Evolutionary conservation across 2,888 invertebrate species (phyloP).

Genomic region (Acleris laterana): DNA sequence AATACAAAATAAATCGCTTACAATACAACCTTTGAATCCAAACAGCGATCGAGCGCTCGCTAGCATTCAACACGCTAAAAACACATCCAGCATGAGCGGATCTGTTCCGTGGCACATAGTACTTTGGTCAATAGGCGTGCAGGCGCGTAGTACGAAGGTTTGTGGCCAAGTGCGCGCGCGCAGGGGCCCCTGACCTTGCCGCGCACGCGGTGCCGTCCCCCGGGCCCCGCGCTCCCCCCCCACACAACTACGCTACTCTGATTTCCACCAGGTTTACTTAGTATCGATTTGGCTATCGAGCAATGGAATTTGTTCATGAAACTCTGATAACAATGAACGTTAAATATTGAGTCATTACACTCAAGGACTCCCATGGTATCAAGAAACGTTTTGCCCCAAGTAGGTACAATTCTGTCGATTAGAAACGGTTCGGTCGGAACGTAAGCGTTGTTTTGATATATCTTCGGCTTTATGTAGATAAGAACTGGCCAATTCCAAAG

Average conservation of each 20-base stretch:
- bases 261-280: constrained; percentile 52
- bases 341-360: constrained; percentile 28
- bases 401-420: constrained; percentile 7
- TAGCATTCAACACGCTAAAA: constrained; percentile 18
- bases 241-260: constrained; percentile 47
- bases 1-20: constrained; percentile 9
- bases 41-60: neutral
- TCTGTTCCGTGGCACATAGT: constrained; percentile 30
- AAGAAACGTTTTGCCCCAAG: constrained; percentile 7
- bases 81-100: constrained; percentile 22
- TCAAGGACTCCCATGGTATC: constrained; percentile 20
- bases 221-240: constrained; percentile 38
- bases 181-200: constrained; percentile 76
- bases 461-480: neutral
- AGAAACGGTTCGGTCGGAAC: constrained; percentile 5
- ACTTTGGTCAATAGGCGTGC: constrained; percentile 56
- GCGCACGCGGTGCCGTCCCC: constrained; percentile 54
- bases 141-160: constrained; percentile 50
- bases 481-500: constrained; percentile 10
- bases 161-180: constrained; percentile 55
- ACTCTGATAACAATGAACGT: constrained; percentile 30
- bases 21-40: neutral
- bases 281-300: constrained; percentile 41
- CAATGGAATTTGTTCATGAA: constrained; percentile 45
- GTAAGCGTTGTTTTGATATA: constrained; percentile 7